Evolutionary conservation across 2,888 invertebrate species (phyloP), one percentile per base, ranked within the genome.

Genomic region (Neria commutata): DNA sequence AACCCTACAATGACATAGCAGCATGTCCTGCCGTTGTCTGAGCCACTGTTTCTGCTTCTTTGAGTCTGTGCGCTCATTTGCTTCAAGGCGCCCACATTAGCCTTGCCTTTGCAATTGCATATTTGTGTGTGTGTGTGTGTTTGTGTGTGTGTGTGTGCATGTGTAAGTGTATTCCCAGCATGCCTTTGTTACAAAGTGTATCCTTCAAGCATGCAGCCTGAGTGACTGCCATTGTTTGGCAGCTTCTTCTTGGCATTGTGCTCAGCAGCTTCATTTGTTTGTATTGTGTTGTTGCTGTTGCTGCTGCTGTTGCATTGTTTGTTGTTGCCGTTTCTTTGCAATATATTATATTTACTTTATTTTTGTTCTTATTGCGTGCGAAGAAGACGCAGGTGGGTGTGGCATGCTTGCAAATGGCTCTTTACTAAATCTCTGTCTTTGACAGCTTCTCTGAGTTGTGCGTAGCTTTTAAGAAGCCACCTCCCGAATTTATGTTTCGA

Each of bases 1-100:
- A 37, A n/a, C 42, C 17, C 19, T 42, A 6, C 6, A 37, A 21
- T 14, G 21, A 8, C 42, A n/a, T n/a, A 8, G 19, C 19, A 19
- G 19, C 14, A 19, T 19, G 19, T 42, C 19, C 42, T 42, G 17
- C 42, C n/a, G n/a, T n/a, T n/a, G n/a, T n/a, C n/a, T n/a, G n/a
- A n/a, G n/a, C n/a, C n/a, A n/a, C n/a, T n/a, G n/a, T n/a, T 42
- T 17, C 42, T 42, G 42, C 21, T 42, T 42, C 42, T 19, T 42
- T 42, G 14, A 42, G 21, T 42, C 19, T 42, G 42, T 42, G 2
- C 21, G 37, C 21, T 42, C 21, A n/a, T n/a, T n/a, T n/a, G 42
- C 42, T 19, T 42, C 42, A 42, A 42, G 21, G 42, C 42, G 17
- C 42, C 21, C 21, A 19, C 21, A 42, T 42, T 42, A 42, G 42